Percentiles rank a stretch among this genome's conserved stretches.
Conservation (phyloP, 2,113 vertebrate genomes). For the Apodemus sylvaticus region DNA sequence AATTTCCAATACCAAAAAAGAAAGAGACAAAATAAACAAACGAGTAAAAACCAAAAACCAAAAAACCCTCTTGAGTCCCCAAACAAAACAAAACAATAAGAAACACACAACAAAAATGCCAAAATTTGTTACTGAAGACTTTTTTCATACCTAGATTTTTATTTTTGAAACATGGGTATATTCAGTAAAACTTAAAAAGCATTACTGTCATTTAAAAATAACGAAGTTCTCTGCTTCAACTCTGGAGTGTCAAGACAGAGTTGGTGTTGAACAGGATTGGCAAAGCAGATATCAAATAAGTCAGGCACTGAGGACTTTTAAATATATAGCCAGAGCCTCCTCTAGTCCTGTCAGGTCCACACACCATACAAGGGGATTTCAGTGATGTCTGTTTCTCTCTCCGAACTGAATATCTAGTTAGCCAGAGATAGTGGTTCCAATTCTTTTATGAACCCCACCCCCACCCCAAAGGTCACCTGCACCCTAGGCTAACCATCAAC, state of each 20-base stretch:
- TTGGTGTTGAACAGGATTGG: neutral
- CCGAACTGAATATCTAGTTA: neutral
- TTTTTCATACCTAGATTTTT: slow-evolving; percentile 10
- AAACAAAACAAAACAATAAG: neutral
- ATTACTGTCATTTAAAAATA: slow-evolving; percentile 17
- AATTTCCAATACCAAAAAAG: neutral
- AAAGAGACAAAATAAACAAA: neutral
- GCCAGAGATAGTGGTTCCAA: neutral
- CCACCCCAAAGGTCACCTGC: neutral
- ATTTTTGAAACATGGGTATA: slow-evolving; percentile 38
- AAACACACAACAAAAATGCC: slow-evolving; percentile 44
- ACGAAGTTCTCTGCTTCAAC: neutral
- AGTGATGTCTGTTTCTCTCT: neutral
- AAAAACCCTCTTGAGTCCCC: neutral
- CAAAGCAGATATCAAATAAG: neutral
- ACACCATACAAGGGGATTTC: neutral
- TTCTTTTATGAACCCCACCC: neutral
- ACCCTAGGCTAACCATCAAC: neutral
- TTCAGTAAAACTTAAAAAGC: slow-evolving; percentile 66
- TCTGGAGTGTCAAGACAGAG: neutral
- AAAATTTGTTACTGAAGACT: slow-evolving; percentile 48
- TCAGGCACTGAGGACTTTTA: neutral
- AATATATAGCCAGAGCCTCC: neutral
- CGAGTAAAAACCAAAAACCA: neutral
- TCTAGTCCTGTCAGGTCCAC: neutral